Evolutionary conservation across 2,888 invertebrate species (phyloP).

Genomic region (Cephus spinipes): DNA sequence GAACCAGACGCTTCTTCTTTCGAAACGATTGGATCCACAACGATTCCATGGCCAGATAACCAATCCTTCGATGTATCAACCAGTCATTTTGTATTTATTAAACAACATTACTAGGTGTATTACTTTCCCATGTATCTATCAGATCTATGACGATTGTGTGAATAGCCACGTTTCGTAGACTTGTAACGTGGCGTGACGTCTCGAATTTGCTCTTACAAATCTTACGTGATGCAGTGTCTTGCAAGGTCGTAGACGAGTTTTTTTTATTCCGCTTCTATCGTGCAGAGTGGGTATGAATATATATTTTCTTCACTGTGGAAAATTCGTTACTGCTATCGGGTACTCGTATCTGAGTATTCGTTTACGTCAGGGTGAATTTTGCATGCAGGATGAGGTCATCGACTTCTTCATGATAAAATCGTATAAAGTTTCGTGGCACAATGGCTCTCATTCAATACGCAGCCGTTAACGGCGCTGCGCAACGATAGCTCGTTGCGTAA

Average conservation of each 20-base stretch:
- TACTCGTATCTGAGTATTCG: neutral
- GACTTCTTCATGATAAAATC: neutral
- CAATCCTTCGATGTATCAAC: neutral
- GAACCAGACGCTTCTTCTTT: neutral
- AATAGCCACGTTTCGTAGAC: neutral
- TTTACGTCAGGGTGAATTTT: neutral
- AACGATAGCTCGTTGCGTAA: slow-evolving; percentile 37
- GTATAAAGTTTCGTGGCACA: slow-evolving; percentile 28
- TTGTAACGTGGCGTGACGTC: neutral
- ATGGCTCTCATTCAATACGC: slow-evolving; percentile 32
- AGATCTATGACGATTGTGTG: neutral
- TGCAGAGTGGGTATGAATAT: neutral
- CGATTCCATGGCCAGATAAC: neutral
- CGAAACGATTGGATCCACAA: neutral
- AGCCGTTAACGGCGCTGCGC: slow-evolving; percentile 24
- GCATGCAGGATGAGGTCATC: neutral
- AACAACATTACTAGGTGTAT: neutral
- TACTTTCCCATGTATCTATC: neutral
- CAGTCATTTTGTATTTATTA: no score
- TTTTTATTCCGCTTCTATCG: neutral
- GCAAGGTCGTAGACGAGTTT: neutral
- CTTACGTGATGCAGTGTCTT: neutral
- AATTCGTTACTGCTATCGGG: neutral
- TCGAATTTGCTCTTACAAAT: neutral
- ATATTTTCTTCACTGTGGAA: neutral